Conservation (phyloP, 2,113 vertebrate genomes). For the Grammomys surdaster region DNA sequence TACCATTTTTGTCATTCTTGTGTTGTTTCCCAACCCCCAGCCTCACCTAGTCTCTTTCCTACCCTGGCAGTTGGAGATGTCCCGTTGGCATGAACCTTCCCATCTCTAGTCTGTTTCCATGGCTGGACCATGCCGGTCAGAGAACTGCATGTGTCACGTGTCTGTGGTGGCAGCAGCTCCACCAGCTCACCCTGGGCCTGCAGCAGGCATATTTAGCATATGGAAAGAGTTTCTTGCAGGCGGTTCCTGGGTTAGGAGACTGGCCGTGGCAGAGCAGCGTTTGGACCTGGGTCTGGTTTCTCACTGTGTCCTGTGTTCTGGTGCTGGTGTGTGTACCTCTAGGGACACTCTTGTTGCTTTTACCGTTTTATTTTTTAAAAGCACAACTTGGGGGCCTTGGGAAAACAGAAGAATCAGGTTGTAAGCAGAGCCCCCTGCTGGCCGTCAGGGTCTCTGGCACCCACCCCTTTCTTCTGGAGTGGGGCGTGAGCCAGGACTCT, state of each 20-base stretch:
- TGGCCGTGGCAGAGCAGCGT: background rate
- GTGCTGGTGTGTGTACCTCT: fast-evolving
- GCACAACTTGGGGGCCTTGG: background rate
- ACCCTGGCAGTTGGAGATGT: background rate
- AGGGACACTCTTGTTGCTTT: background rate
- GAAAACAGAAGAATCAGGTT: background rate
- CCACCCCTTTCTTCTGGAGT: background rate
- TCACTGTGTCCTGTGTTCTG: too few relatives aligned
- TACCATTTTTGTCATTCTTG: background rate
- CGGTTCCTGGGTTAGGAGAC: background rate
- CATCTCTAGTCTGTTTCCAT: background rate
- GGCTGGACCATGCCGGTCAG: fast-evolving
- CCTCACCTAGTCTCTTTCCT: background rate
- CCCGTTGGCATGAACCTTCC: background rate
- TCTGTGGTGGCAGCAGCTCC: background rate
- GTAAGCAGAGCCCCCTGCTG: conserved; percentile 62
- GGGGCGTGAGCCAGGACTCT: background rate
- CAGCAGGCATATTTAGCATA: too few relatives aligned
- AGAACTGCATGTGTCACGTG: fast-evolving
- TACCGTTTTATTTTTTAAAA: background rate
- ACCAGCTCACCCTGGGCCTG: background rate
- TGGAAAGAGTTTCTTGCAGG: background rate
- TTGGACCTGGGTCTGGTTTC: background rate
- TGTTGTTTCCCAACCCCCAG: background rate
- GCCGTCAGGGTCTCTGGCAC: fast-evolving